Evolutionary conservation across 1,140 invertebrate genomes (phyloP), one percentile per base, ranked within the genome.

Genomic region (Halesus radiatus): DNA sequence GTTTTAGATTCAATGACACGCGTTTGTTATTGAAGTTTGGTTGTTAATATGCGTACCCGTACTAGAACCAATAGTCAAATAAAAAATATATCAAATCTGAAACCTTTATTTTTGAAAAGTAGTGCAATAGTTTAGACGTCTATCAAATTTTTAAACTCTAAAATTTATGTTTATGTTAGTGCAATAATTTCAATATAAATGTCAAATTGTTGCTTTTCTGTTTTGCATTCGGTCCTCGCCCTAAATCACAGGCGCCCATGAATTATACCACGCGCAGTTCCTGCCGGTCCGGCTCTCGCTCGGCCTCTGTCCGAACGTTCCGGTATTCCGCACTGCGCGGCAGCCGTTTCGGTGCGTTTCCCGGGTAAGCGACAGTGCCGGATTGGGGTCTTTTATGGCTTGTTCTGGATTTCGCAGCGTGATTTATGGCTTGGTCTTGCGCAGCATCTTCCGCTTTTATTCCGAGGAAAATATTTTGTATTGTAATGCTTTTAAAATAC

Each of bases 241-340:
- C 70, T 54, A 73, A 73, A 73, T 73, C 70, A 73, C 15, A 26
- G 18, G 22, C 18, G 18, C 13, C 45, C 52, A 73, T 54, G 54
- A 53, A 73, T 73, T 50, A 73, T 73, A 54, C 45, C 45, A 50
- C 18, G 18, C 68, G 52, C 52, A 73, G 52, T 73, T 73, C 70
- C 70, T 73, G 70, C 18, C 64, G 64, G 29, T 23, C 58, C 10
- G 37, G 56, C 56, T 8, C 62, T 29, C 20, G 45, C 20, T 3
- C 50, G 50, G 70, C 20, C 16, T 52, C 70, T 73, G 70, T 20
- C 26, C n/a, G 13, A 26, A 5, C 23, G 32, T 68, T 32, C 29
- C 18, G 64, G 37, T 29, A 37, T 68, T 37, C 64, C 37, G 32
- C n/a, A 32, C 64, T 0, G 32, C 64, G 10, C 37, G 37, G 37